Evolutionary conservation across 1,140 invertebrate genomes (phyloP).

Genomic region (Papilio polyxenes): DNA sequence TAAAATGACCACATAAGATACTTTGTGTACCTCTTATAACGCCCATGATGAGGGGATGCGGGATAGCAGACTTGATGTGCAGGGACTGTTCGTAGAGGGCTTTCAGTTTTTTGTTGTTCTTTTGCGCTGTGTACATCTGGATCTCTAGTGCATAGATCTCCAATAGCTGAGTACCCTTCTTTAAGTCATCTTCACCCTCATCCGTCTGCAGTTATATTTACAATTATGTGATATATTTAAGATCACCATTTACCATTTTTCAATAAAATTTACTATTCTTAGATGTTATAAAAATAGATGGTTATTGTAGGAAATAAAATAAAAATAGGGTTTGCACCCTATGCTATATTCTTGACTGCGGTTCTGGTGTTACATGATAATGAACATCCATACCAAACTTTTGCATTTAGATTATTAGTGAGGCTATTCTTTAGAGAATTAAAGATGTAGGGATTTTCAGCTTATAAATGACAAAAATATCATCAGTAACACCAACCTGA

Average conservation of each 20-base stretch:
- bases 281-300: no score
- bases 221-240: not conserved
- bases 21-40: slow-evolving; percentile 92
- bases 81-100: slow-evolving; percentile 98
- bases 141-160: slow-evolving; percentile 99
- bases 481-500: slow-evolving; percentile 84
- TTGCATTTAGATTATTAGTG: not conserved
- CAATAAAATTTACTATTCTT: no score
- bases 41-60: slow-evolving; percentile 99
- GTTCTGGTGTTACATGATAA: no score
- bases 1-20: no score
- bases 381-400: no score
- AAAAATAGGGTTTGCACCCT: no score
- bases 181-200: slow-evolving; percentile 99
- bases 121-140: slow-evolving; percentile 99
- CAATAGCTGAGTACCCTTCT: slow-evolving; percentile 98
- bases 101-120: slow-evolving; percentile 99
- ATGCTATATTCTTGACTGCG: no score
- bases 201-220: slow-evolving; percentile 88
- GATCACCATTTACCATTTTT: no score
- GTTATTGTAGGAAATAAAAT: no score
- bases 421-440: not conserved
- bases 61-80: slow-evolving; percentile 99
- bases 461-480: no score
- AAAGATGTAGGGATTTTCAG: not conserved